Evolutionary conservation across 2,888 invertebrate genomes (phyloP).

Genomic region (Campoplex capitator): DNA sequence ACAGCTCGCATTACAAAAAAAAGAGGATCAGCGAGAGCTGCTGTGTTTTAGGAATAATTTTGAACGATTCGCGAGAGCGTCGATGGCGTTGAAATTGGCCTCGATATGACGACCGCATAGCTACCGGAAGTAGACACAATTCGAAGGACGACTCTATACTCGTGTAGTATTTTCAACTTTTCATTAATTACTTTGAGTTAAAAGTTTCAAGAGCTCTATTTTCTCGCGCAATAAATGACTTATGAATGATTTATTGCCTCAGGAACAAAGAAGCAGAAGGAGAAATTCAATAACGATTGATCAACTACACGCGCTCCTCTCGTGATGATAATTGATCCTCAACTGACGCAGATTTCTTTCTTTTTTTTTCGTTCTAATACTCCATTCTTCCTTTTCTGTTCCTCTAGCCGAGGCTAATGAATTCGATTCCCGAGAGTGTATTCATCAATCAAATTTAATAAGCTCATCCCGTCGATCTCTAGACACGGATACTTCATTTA

Average conservation of each 20-base stretch:
- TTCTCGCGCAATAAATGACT: neutral
- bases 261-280: neutral
- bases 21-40: neutral
- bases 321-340: conserved; percentile 2
- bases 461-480: conserved; percentile 9
- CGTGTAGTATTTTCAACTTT: neutral
- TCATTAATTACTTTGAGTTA: neutral
- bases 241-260: neutral
- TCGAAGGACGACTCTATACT: neutral
- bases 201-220: neutral
- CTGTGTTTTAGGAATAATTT: neutral
- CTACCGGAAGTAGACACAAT: neutral
- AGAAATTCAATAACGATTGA: conserved; percentile 4
- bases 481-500: conserved; percentile 11
- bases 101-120: neutral
- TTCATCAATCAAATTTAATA: conserved; percentile 43
- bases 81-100: neutral
- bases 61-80: neutral
- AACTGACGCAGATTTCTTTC: neutral
- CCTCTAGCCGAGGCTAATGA: neutral
- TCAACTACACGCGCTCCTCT: neutral
- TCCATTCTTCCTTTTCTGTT: neutral
- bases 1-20: neutral
- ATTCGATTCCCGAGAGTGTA: conserved; percentile 1
- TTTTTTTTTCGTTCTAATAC: conserved; percentile 9